Percentiles rank a stretch among this genome's conserved stretches.
Conservation (phyloP, 2,797 vertebrate species). For the Eleutherodactylus coqui region DNA sequence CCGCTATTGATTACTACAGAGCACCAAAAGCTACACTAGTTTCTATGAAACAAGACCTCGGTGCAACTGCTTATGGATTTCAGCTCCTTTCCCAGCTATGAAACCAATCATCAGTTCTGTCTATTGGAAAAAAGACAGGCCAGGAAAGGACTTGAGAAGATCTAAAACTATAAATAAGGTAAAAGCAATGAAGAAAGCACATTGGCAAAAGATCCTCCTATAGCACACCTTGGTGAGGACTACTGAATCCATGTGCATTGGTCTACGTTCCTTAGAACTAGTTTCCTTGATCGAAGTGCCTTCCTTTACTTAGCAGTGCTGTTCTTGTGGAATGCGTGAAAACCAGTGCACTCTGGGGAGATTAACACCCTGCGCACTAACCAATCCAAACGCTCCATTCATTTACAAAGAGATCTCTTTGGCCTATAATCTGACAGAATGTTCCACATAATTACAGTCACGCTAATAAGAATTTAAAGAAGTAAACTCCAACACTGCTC, state of each 20-base stretch:
- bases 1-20: not conserved
- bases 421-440: constrained; percentile 53
- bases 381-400: constrained; percentile 45
- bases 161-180: not conserved
- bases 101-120: not conserved
- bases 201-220: not conserved
- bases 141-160: not conserved
- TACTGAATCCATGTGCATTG: not conserved
- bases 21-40: not conserved
- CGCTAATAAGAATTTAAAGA: constrained; percentile 43
- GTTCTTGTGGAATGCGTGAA: constrained; percentile 58
- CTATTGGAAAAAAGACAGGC: not conserved
- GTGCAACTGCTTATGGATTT: not conserved
- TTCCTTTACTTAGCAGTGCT: constrained; percentile 32
- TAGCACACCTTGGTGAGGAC: not conserved
- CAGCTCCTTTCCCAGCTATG: not conserved
- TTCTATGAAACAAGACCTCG: not conserved
- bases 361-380: constrained; percentile 58
- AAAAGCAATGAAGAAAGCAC: not conserved
- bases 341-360: constrained; percentile 59
- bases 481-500: constrained; percentile 61
- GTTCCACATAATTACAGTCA: constrained; percentile 55
- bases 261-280: not conserved
- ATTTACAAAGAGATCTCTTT: constrained; percentile 50
- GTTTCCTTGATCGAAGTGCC: not conserved